Base-by-base conservation (phyloP, 2,113 vertebrate species). In the Pluvianellus socialis region DNA sequence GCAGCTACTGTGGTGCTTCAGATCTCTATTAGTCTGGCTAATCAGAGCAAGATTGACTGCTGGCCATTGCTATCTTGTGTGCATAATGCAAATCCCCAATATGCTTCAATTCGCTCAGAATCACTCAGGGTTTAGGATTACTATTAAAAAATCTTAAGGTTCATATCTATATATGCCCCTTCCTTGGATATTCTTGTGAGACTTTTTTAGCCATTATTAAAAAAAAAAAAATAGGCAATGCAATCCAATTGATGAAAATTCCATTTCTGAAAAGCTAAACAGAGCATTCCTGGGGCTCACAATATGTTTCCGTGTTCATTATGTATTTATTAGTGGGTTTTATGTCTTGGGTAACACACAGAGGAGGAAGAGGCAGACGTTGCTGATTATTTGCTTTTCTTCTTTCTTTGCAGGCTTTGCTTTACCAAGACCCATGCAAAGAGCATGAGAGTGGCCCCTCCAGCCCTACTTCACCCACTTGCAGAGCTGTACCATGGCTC, bases 51-150 rank as follows among this genome's bases (percentile, higher is more conserved):
- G 61, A n/a, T 0, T 81, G 47, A 63, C 35, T 4, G 2, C 70
- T 63, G 74, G 23, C 33, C 30, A 53, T 62, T 18, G 32, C 13
- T 12, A 19, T 32, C 67, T 61, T 32, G 26, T 63, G 53, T 21
- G 14, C 20, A 44, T 55, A 68, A 33, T 53, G 35, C 14, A 53
- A 59, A 40, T 44, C 44, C 20, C 59, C 44, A 68, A 12, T 10
- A 40, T 0, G 0, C 49, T 73, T 73, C 59, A 53, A 7, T 61
- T 62, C 30, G 14, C 28, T 71, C 7, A 11, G 47, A 49, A 49
- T 49, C 47, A 49, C 47, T 49, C 47, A 49, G 47, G 47, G 47
- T 49, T 49, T 49, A 49, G 45, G 62, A 83, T 16, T 66, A 17
- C 28, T 66, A 30, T 20, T 40, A 12, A 50, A 90, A 61, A 66